A percentile compares a stretch with the other conserved stretches of the same genome.
Conservation (phyloP, 2,797 vertebrate species). For the Macropodus opercularis region DNA sequence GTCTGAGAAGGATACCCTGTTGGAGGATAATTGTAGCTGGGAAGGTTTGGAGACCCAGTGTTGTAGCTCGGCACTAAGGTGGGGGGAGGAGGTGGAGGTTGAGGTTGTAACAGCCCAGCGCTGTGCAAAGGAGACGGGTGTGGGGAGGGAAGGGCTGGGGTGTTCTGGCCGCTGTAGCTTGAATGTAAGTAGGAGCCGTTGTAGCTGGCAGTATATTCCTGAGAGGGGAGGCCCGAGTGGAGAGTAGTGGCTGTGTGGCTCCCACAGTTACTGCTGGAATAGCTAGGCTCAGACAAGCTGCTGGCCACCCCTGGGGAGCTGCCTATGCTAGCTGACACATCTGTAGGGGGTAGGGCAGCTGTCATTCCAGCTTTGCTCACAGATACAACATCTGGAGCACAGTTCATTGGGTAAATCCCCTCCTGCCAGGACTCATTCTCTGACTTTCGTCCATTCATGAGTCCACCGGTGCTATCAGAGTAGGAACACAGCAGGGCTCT, state of each 20-base stretch:
- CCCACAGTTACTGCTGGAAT: constrained; percentile 95
- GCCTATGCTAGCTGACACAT: constrained; percentile 93
- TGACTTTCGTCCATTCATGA: constrained; percentile 94
- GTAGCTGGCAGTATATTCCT: constrained; percentile 97
- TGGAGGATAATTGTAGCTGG: constrained; percentile 94
- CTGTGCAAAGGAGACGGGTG: constrained; percentile 97
- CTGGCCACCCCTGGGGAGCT: constrained; percentile 94
- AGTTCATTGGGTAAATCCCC: constrained; percentile 97
- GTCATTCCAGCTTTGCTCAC: constrained; percentile 96
- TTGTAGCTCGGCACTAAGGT: constrained; percentile 95
- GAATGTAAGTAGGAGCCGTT: constrained; percentile 97
- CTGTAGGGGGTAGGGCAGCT: constrained; percentile 91
- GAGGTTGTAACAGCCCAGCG: constrained; percentile 91
- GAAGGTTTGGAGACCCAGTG: constrained; percentile 92
- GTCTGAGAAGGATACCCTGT: constrained; percentile 95
- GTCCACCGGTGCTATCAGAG: constrained; percentile 88
- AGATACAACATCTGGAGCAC: constrained; percentile 93
- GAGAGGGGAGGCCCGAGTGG: constrained; percentile 95
- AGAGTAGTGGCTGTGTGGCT: constrained; percentile 93
- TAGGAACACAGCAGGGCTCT: constrained; percentile 94
- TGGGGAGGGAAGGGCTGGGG: constrained; percentile 93
- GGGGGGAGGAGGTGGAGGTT: constrained; percentile 88
- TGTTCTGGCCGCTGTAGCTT: constrained; percentile 92
- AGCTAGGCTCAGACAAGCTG: constrained; percentile 95
- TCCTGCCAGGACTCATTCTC: constrained; percentile 98